Base-by-base conservation (phyloP, 1,140 invertebrate genomes). In the Dreissena polymorpha region DNA sequence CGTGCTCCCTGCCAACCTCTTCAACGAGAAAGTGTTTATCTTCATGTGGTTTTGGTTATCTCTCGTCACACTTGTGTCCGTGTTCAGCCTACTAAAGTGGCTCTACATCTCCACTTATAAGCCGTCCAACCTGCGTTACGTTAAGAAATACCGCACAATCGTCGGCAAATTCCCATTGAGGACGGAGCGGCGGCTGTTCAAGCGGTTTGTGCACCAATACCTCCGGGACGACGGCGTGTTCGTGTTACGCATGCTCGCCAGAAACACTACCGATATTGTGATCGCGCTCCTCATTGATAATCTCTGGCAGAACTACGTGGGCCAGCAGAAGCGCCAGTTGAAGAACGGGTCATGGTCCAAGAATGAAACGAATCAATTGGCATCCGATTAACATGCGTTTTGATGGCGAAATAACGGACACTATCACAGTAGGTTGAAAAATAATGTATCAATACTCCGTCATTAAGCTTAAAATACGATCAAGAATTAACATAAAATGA, bases 11-110 rank as follows among this genome's bases (percentile, higher is more conserved):
- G 92, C 94, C 68, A 94, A 94, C 79, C 89, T 94, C 25, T 94
- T 94, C 88, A 93, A 94, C 74, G 93, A 94, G 86, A 94, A 94
- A 88, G 93, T 94, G 14, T 94, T 94, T 84, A 89, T 94, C 12
- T 92, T 94, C 78, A 74, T 94, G 25, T 94, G 94, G 93, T 94
- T 94, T 85, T 94, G 93, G 93, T 89, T 93, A 65, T 88, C 93
- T 25, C 86, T 93, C 72, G 86, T 94, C 8, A 88, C 93, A 6
- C 74, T 92, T 53, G 86, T 93, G 7, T 90, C 87, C 13, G 77
- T 81, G 21, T 39, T 87, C n/a, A 90, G 87, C 84, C 55, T 75
- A 23, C 14, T 75, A 14, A 83, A 29, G 18, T 91, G 89, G 89
- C 14, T 89, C 7, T 81, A 86, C 29, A 23, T 86, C 13, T 71